phyloP scores from a whole-genome alignment of 2,113 vertebrate genomes.

The Nettapus auritus region DNA sequence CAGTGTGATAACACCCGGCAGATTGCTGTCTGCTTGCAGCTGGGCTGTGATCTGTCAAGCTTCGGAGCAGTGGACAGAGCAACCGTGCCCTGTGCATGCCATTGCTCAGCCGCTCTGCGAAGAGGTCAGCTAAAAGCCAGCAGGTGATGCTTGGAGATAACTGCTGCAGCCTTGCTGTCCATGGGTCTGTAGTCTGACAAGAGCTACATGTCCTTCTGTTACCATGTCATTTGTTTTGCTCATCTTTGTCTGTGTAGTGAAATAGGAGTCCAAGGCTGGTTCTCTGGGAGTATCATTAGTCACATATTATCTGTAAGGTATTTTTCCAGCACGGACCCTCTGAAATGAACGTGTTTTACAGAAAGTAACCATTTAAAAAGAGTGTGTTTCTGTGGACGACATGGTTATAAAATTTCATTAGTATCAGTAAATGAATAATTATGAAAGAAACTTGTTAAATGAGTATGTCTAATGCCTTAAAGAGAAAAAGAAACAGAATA shows the following conservation, averaged over 20 bases:
- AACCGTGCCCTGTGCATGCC: neutral
- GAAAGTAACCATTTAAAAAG: neutral
- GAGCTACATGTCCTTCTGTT: neutral
- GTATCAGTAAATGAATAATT: neutral
- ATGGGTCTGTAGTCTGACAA: neutral
- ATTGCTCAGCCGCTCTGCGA: neutral
- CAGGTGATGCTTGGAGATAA: neutral
- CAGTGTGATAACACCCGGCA: neutral
- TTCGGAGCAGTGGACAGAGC: neutral
- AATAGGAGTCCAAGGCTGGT: neutral
- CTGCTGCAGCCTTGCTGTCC: neutral
- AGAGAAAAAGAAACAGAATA: neutral
- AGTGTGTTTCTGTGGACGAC: neutral
- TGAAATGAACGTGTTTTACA: neutral
- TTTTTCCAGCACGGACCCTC: neutral
- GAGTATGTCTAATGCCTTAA: neutral
- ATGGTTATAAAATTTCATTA: neutral
- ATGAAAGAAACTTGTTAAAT: neutral
- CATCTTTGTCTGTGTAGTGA: neutral
- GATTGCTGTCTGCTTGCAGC: neutral
- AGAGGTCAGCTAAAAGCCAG: neutral
- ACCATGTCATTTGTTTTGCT: conserved; percentile 1
- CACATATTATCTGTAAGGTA: neutral
- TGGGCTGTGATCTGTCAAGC: conserved; percentile 27
- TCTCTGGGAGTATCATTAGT: neutral